Conservation (phyloP, 2,888 invertebrate genomes). For the Gisinianus flammeolus region DNA sequence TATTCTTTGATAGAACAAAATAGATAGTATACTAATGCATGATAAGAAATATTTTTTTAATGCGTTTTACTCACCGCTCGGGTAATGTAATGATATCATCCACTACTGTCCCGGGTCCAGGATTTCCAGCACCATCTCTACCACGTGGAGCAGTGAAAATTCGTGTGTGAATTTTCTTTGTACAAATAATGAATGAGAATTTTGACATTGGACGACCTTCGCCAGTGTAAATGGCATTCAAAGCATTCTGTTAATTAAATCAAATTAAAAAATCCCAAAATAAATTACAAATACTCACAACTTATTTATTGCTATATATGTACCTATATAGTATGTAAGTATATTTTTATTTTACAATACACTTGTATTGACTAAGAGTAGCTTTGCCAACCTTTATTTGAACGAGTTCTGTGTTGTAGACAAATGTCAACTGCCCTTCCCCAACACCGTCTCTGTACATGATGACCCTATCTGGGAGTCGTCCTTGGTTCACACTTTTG, state of each 20-base stretch:
- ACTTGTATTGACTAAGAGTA: neutral
- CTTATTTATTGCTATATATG: too few species aligned
- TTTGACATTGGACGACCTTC: conserved; percentile 37
- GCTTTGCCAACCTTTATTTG: conserved; percentile 52
- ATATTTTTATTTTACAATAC: neutral
- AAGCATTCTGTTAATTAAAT: conserved; percentile 59
- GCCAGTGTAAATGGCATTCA: conserved; percentile 62
- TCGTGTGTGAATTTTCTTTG: conserved; percentile 52
- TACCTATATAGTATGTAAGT: too few species aligned
- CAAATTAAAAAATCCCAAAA: too few species aligned
- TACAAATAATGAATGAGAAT: conserved; percentile 50
- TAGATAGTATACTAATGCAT: neutral
- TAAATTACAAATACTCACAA: too few species aligned
- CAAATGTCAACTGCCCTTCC: conserved; percentile 47
- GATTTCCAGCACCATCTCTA: conserved; percentile 62
- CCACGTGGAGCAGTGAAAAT: conserved; percentile 26
- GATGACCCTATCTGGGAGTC: conserved; percentile 66
- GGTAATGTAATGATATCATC: conserved; percentile 85
- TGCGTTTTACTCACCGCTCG: conserved; percentile 62
- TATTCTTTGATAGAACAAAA: neutral
- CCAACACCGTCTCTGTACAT: conserved; percentile 53
- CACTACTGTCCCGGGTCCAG: conserved; percentile 84
- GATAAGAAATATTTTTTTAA: neutral
- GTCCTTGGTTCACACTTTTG: conserved; percentile 63
- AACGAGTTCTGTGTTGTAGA: conserved; percentile 44